Evolutionary conservation across 2,888 invertebrate species (phyloP).

Genomic region (Hermaeophaga mercurialis): DNA sequence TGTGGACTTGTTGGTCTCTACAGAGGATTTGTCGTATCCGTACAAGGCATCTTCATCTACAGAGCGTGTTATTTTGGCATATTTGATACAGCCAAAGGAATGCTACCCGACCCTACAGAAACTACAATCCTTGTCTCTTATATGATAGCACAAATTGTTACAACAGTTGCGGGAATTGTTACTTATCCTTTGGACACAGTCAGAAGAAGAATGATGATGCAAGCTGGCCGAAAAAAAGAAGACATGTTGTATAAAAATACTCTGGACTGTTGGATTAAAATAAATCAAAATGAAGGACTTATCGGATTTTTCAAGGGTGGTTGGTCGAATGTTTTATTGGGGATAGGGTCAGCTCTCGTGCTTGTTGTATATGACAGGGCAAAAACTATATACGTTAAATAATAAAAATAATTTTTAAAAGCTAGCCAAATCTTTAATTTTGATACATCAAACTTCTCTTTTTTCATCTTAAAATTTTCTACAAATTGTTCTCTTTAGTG

Average conservation of each 20-base stretch:
- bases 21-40: constrained; percentile 69
- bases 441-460: no score
- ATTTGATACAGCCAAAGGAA: constrained; percentile 67
- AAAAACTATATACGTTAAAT: no score
- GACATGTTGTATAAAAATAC: constrained; percentile 73
- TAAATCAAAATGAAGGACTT: constrained; percentile 68
- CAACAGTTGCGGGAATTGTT: constrained; percentile 73
- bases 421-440: no score
- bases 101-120: constrained; percentile 68
- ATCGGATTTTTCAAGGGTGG: constrained; percentile 79
- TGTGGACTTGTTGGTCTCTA: constrained; percentile 69
- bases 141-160: constrained; percentile 69
- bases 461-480: no score
- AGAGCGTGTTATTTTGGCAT: constrained; percentile 70
- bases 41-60: constrained; percentile 71
- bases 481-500: no score
- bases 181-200: constrained; percentile 81
- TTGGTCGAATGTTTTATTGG: constrained; percentile 67
- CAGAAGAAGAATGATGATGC: constrained; percentile 82
- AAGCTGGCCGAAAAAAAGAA: constrained; percentile 66
- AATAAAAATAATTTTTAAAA: no score
- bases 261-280: constrained; percentile 71
- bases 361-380: constrained; percentile 75
- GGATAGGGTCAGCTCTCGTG: constrained; percentile 70
- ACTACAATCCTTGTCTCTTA: constrained; percentile 65